phyloP scores from a whole-genome alignment of 2,797 vertebrate genomes.

The Karalla daura region DNA sequence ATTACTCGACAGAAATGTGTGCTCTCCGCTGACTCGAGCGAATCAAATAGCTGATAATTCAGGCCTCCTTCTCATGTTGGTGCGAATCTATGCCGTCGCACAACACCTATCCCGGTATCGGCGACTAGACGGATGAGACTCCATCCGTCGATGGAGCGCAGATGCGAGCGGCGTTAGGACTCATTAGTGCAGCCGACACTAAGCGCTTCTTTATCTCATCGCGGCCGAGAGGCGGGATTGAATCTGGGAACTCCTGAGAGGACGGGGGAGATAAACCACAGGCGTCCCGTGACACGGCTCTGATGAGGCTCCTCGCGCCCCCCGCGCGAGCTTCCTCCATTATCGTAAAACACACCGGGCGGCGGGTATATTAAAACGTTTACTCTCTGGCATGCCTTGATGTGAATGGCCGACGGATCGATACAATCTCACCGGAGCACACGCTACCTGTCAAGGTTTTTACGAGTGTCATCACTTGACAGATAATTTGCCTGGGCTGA shows the following conservation, averaged over 20 bases:
- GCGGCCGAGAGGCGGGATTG: slow-evolving; percentile 16
- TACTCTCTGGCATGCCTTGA: slow-evolving; percentile 34
- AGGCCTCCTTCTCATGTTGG: slow-evolving; percentile 1
- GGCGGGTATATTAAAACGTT: slow-evolving; percentile 56
- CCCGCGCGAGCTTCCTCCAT: slow-evolving; percentile 8
- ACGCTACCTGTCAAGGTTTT: slow-evolving; percentile 45
- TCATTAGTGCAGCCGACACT: slow-evolving; percentile 8
- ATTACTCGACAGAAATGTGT: background rate
- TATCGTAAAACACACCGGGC: slow-evolving; percentile 55
- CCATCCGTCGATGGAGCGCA: background rate
- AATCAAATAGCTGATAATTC: background rate
- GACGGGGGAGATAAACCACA: slow-evolving; percentile 33
- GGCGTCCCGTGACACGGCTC: slow-evolving; percentile 15
- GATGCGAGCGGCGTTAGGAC: background rate
- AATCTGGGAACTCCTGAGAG: slow-evolving; percentile 16
- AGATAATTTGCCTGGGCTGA: slow-evolving; percentile 55
- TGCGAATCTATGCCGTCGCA: background rate
- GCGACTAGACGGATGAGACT: background rate
- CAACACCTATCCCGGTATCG: background rate
- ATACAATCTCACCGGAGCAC: slow-evolving; percentile 49
- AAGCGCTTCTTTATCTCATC: slow-evolving; percentile 25
- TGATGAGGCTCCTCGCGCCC: slow-evolving; percentile 30
- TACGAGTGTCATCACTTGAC: slow-evolving; percentile 60
- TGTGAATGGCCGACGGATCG: slow-evolving; percentile 43
- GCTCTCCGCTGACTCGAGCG: background rate